Evolutionary conservation across 2,113 vertebrate genomes (phyloP), one percentile per base, ranked within the genome.

Genomic region (Nesoenas mayeri): DNA sequence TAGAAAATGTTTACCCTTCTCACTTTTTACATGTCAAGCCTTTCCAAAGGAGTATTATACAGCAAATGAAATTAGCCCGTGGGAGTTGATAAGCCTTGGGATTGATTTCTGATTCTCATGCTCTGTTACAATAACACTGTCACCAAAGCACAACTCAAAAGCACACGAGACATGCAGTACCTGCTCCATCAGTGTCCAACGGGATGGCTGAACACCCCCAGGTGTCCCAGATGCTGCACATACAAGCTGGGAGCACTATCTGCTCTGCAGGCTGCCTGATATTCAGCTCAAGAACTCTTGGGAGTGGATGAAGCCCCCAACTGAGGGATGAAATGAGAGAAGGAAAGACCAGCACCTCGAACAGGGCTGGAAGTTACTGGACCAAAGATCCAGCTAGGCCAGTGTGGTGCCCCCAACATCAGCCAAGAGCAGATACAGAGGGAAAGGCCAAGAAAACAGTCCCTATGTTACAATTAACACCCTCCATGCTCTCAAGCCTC

Each of bases 131-230:
- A 34, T 31, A 65, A 40, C 0, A 7, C 56, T 48, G 44, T n/a
- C 50, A 38, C 21, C 66, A 62, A 53, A 42, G 22, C 54, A 34
- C 11, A 17, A 66, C 32, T 38, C 29, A 57, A 40, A 74, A 42
- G 7, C 18, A 6, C 51, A 24, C 0, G 1, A 51, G 66, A 57
- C 1, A 0, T 6, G 24, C 0, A 1, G 32, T 40, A 44, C n/a
- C 50, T 69, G 42, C 73, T 47, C 48, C 48, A 24, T 13, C 32
- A 17, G 5, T 1, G 2, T 36, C 47, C 3, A 0, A 15, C 1
- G 5, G 31, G 48, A 66, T 6, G 0, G 0, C 28, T 15, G 22
- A 53, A 36, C 7, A 12, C 17, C n/a, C n/a, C 16, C 24, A 50
- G 26, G 40, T 7, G 10, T 11, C 42, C 40, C 26, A 44, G 21